Evolutionary conservation across 2,888 invertebrate species (phyloP).

Genomic region (Dysmachus trigonus): DNA sequence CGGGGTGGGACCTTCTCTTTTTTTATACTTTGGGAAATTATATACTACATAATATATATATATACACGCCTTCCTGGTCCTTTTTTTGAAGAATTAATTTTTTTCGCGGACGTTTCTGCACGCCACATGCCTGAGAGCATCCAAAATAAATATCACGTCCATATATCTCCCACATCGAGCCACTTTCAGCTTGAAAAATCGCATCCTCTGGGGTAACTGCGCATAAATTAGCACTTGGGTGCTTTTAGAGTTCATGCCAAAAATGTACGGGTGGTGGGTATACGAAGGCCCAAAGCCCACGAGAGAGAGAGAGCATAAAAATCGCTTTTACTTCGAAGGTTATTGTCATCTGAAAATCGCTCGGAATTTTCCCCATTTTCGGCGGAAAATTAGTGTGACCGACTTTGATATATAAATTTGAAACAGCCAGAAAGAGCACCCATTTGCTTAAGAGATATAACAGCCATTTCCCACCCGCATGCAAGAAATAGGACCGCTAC

Average conservation of each 20-base stretch:
- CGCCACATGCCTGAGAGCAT: not conserved
- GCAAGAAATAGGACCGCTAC: not conserved
- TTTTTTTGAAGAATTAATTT: not conserved
- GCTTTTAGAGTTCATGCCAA: not conserved
- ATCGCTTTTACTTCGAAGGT: not conserved
- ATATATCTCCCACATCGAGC: not conserved
- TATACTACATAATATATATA: too few relatives aligned
- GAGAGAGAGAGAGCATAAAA: not conserved
- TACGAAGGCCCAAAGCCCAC: not conserved
- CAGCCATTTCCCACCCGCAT: not conserved
- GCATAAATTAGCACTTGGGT: not conserved
- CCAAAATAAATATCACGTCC: not conserved
- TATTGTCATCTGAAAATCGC: not conserved
- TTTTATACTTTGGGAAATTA: not conserved
- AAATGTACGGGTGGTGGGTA: not conserved
- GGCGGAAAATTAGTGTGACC: not conserved
- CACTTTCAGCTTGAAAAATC: not conserved
- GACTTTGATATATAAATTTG: not conserved
- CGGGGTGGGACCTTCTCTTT: not conserved
- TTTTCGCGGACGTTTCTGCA: not conserved
- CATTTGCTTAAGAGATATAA: not conserved
- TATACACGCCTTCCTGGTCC: not conserved
- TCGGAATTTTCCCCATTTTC: not conserved
- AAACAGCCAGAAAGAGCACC: not conserved
- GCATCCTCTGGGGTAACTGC: not conserved